phyloP scores from a whole-genome alignment of 2,888 invertebrate species.

The Andrena trimmerana region DNA sequence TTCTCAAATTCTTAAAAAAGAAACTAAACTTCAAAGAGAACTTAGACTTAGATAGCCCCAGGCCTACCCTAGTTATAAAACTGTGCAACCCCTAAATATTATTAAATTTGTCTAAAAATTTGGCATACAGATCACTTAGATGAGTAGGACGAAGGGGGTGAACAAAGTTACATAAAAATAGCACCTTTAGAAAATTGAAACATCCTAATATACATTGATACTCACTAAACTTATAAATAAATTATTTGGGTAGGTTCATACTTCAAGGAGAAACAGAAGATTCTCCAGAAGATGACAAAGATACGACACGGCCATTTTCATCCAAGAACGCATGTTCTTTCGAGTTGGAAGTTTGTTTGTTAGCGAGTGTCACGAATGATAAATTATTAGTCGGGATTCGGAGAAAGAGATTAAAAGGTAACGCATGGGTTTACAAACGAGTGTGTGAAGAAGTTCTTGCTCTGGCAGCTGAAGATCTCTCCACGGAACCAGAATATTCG shows the following conservation, averaged over 20 bases:
- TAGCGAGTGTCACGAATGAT: conserved; percentile 84
- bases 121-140: too few species aligned
- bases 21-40: too few species aligned
- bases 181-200: too few species aligned
- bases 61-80: too few species aligned
- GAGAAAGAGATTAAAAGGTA: conserved; percentile 91
- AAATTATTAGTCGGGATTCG: conserved; percentile 88
- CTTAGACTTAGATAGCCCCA: too few species aligned
- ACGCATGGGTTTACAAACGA: conserved; percentile 93
- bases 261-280: conserved; percentile 88
- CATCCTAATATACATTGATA: too few species aligned
- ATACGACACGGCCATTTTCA: conserved; percentile 70
- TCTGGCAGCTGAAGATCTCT: conserved; percentile 84
- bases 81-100: too few species aligned
- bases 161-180: too few species aligned
- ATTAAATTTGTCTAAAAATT: too few species aligned
- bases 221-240: background rate
- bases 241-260: conserved; percentile 86
- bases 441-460: conserved; percentile 91
- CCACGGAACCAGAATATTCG: conserved; percentile 69
- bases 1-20: too few species aligned
- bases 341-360: conserved; percentile 89
- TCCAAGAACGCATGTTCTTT: conserved; percentile 87
- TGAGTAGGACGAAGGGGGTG: too few species aligned
- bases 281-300: conserved; percentile 68